Evolutionary conservation across 2,888 invertebrate species (phyloP).

Genomic region (Theodoxus fluviatilis): DNA sequence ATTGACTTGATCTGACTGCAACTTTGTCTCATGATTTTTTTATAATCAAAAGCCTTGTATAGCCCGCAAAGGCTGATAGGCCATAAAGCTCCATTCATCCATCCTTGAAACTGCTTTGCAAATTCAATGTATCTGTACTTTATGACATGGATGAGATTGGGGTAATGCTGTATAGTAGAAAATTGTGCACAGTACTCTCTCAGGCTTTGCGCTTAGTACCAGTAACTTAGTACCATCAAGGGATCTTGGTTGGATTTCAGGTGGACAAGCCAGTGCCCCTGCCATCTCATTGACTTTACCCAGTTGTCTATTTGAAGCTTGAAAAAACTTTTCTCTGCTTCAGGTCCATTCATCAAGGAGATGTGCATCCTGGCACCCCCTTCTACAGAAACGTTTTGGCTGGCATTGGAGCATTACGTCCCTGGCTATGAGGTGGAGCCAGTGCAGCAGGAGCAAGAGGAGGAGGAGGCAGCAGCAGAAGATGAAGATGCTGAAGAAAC

Average conservation of each 20-base stretch:
- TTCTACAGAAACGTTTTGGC: slow-evolving; percentile 48
- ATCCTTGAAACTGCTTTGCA: too few species aligned
- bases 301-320: background rate
- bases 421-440: slow-evolving; percentile 31
- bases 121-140: too few species aligned
- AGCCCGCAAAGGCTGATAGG: too few species aligned
- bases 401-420: slow-evolving; percentile 39
- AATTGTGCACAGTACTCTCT: too few species aligned
- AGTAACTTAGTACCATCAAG: background rate
- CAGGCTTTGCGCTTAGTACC: background rate
- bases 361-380: slow-evolving; percentile 51
- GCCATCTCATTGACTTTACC: too few species aligned
- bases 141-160: background rate
- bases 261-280: too few species aligned
- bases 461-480: slow-evolving; percentile 13
- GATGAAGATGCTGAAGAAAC: background rate
- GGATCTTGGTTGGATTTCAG: background rate
- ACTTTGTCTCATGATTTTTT: too few species aligned
- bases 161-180: background rate
- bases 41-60: too few species aligned
- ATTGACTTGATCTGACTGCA: too few species aligned
- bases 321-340: slow-evolving; percentile 20
- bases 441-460: slow-evolving; percentile 25
- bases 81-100: too few species aligned
- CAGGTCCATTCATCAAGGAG: slow-evolving; percentile 48